These are phyloP conservation scores for Chrysina gloriosa DNA, from an alignment of 2,888 invertebrate genomes.

Conservation along the genomic window DNA sequence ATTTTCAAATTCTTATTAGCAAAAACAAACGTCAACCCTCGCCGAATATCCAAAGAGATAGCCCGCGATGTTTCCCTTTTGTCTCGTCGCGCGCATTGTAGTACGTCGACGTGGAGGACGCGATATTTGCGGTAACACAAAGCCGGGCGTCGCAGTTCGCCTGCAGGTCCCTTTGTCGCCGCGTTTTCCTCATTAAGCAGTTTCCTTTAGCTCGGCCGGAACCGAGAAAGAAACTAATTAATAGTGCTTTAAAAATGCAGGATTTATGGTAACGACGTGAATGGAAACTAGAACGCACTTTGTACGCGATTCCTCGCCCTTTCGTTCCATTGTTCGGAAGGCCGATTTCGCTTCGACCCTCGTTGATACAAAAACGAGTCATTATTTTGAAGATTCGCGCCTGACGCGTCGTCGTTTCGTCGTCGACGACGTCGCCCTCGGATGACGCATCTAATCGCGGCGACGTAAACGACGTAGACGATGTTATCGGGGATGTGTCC, in stretches of 20 bases:
- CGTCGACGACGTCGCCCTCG: no score
- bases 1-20: no score
- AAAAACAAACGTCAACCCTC: background rate
- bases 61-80: constrained; percentile 9
- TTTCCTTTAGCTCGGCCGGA: constrained; percentile 24
- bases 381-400: constrained; percentile 41
- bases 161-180: constrained; percentile 30
- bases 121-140: constrained; percentile 34
- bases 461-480: no score
- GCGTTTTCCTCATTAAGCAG: constrained; percentile 33
- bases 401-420: constrained; percentile 25
- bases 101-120: constrained; percentile 23
- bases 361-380: constrained; percentile 40
- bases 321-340: constrained; percentile 39
- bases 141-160: constrained; percentile 9
- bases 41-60: background rate
- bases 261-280: constrained; percentile 35
- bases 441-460: constrained; percentile 23
- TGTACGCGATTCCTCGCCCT: constrained; percentile 20
- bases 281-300: constrained; percentile 32
- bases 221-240: constrained; percentile 38
- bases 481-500: no score
- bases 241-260: constrained; percentile 37
- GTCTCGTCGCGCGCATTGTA: constrained; percentile 8
- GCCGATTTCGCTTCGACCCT: constrained; percentile 23